Evolutionary conservation across 1,140 invertebrate genomes (phyloP), one percentile per base, ranked within the genome.

Genomic region (Drosophila rufa): DNA sequence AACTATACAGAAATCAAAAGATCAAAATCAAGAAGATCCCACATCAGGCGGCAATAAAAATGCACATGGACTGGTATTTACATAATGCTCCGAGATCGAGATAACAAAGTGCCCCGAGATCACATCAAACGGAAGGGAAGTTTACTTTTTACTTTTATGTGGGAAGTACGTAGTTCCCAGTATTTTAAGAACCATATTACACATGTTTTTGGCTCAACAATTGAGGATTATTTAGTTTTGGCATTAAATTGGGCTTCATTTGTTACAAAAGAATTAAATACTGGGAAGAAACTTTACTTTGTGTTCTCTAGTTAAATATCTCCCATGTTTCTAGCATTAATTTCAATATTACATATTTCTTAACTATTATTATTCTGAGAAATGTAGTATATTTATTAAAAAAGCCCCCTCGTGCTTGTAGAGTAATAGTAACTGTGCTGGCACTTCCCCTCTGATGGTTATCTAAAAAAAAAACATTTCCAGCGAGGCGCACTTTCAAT

Each of bases 401-500:
- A 9, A 27, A 9, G 4, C 15, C 40, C 40, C 38, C 38, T 33
- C 30, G 7, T 53, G 27, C 7, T 33, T 53, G 1, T 33, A 19
- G 3, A 25, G 8, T 55, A 40, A 55, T 22, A 42, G 55, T 22
- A 0, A 25, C 17, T 12, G 30, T 36, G 56, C 46, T 19, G 25
- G 25, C 43, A 38, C 30, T 27, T n/a, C 15, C 27, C 22, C 25
- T n/a, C 8, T 14, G 47, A 69, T 70, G 25, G 17, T 47, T 68
- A 55, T 70, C 62, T 55, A 11, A 7, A 19, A 53, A 33, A n/a
- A 27, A 17, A n/a, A 22, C 27, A 22, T 12, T 53, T 19, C 36
- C 43, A 38, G 42, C 14, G 68, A 58, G 43, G 58, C 59, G 64
- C 67, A 85, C 82, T 68, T 79, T 87, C 67, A 87, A 87, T 87